Evolutionary conservation across 2,888 invertebrate species (phyloP), one percentile per base, ranked within the genome.

Genomic region (Microctonus hyperodae): DNA sequence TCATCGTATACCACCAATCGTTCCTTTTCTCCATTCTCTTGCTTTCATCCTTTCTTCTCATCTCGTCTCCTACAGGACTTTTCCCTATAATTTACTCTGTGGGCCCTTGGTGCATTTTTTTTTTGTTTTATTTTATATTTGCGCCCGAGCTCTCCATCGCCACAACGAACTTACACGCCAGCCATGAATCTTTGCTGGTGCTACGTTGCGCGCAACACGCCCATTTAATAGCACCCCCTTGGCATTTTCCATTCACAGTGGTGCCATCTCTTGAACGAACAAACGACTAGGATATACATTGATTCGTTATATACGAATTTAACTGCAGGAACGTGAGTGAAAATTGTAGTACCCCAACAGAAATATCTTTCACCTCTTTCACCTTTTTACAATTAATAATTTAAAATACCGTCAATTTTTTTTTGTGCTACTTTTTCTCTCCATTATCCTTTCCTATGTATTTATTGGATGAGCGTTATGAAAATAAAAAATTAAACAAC

Each of bases 171-270:
- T 33, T 61, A 60, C 73, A 50, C 65, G 81, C 80, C 83, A 82
- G 84, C 84, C 83, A 84, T 84, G 83, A 83, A 83, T 82, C 83
- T 82, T 79, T 74, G 76, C 78, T 76, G 78, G 78, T 73, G 77
- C 79, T 70, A 69, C 70, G 74, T 69, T 73, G 74, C 72, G 69
- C 77, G 78, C 78, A 74, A 81, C 51, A 51, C 84, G 83, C 84
- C 83, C 84, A 80, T 80, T 84, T 84, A 84, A 84, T 84, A 79
- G 88, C 86, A 79, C 80, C 79, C 76, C 77, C 77, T 74, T 73
- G 77, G 75, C 77, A 79, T 84, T 84, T 80, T 84, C 75, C 75
- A 86, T 77, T 75, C 77, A 76, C 70, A 55, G 74, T 82, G 78
- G 75, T 73, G 79, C 81, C 82, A 82, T 82, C 82, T 81, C 72